Evolutionary conservation across 2,888 invertebrate species (phyloP), one percentile per base, ranked within the genome.

Genomic region (Apeira syringaria): DNA sequence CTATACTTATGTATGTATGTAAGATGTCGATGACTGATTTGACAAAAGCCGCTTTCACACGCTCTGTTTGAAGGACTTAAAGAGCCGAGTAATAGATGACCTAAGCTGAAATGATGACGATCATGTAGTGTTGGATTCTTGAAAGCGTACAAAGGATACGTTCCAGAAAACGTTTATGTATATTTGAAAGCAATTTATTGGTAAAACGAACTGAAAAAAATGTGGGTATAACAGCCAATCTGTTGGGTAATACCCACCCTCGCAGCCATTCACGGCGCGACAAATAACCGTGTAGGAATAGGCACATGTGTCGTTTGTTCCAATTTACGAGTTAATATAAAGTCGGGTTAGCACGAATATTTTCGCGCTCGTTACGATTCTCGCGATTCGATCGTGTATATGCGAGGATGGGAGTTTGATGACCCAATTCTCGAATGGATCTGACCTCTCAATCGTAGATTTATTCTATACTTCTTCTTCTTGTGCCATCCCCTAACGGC

Each of bases 271-370:
- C 29, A 37, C 28, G 30, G 39, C 22, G 33, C 47, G 44, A 50
- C 50, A 50, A 50, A 53, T 50, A 50, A 45, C 41, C 34, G 28
- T 42, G 49, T 50, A 17, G 50, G 47, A 46, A 39, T 35, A 40
- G 39, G 39, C 35, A 18, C 39, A 39, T 40, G 57, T 64, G 66
- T 68, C 74, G 73, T 72, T 74, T 71, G 64, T 65, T 64, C 66
- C 64, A 77, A 80, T 80, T 80, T 80, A 80, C 72, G 78, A 71
- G 73, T 77, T 74, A 77, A 80, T 80, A 78, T 78, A 75, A 77
- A 55, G 71, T 73, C 67, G 24, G 71, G 67, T 68, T 77, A 74
- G 64, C 68, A 64, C 63, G 63, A 59, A 66, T 61, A 68, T 69
- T 60, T 66, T 64, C 58, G 56, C 48, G 61, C 52, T 57, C 50